A percentile compares a stretch with the other conserved stretches of the same genome.
These are phyloP conservation scores for Aurelia coerulea DNA, from an alignment of 30 jellyfish, hydroid and myxozoan species.

Conservation along the genomic window DNA sequence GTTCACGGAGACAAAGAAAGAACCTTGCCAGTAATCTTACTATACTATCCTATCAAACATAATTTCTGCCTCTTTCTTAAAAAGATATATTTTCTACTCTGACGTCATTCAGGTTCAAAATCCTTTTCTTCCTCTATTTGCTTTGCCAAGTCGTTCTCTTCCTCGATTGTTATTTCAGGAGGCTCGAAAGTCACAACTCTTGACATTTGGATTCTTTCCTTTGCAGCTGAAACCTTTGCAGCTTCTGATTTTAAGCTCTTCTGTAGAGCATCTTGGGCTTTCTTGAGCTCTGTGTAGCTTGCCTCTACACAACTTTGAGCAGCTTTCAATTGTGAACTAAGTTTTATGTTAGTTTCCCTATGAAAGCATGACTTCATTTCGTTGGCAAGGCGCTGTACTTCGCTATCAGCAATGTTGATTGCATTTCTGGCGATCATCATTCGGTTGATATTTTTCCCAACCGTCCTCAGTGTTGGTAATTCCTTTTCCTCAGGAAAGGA, in stretches of 20 bases:
- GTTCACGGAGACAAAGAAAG: background rate
- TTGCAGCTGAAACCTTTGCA: background rate
- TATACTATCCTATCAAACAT: background rate
- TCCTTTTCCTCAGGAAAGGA: background rate
- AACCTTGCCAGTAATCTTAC: background rate
- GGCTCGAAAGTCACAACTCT: background rate
- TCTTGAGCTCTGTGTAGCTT: background rate
- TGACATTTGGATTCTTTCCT: background rate
- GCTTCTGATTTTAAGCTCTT: too few species aligned
- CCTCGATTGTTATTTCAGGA: background rate
- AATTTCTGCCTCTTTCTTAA: background rate
- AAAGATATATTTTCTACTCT: background rate
- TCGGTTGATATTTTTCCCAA: background rate
- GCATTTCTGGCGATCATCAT: slow-evolving; percentile 5
- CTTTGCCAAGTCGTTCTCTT: background rate
- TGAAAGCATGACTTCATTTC: background rate
- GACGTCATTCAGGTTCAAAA: background rate
- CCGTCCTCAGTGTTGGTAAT: background rate
- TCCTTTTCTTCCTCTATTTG: background rate
- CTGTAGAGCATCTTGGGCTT: background rate
- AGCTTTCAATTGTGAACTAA: background rate
- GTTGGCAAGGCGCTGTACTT: background rate
- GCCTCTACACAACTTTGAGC: background rate
- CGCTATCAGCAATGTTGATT: background rate
- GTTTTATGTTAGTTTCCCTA: background rate